Percentiles rank a stretch among this genome's conserved stretches.
Evolutionary conservation across 2,113 vertebrate genomes (phyloP).

Genomic region (Anarrhichthys ocellatus): DNA sequence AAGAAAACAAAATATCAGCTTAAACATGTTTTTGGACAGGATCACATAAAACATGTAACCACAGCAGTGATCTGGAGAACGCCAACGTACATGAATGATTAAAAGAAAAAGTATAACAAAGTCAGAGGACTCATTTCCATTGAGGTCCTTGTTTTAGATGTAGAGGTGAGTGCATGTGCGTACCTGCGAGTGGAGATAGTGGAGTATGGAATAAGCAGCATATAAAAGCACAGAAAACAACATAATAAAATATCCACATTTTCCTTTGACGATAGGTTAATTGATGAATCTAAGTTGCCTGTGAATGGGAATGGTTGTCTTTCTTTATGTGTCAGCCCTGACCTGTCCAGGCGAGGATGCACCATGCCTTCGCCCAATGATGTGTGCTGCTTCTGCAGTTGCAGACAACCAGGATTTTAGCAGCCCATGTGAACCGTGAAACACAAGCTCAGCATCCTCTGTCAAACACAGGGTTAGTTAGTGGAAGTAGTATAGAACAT

Average conservation of each 20-base stretch:
- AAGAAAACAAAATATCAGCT: background rate
- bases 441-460: background rate
- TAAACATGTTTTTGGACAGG: background rate
- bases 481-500: no score
- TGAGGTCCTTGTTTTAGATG: background rate
- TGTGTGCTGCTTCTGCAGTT: background rate
- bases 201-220: background rate
- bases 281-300: background rate
- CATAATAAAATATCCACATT: background rate
- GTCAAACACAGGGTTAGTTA: background rate
- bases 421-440: background rate
- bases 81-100: no score
- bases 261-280: background rate
- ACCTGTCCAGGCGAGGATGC: background rate
- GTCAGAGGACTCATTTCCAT: no score
- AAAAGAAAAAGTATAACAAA: no score
- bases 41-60: no score
- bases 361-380: background rate
- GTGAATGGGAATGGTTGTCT: background rate
- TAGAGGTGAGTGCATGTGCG: background rate
- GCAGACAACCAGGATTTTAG: background rate
- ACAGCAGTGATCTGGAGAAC: no score
- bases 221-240: background rate
- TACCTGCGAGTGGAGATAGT: background rate
- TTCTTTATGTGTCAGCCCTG: background rate